Base-by-base conservation (phyloP, 2,113 vertebrate species). In the Podarcis muralis region DNA sequence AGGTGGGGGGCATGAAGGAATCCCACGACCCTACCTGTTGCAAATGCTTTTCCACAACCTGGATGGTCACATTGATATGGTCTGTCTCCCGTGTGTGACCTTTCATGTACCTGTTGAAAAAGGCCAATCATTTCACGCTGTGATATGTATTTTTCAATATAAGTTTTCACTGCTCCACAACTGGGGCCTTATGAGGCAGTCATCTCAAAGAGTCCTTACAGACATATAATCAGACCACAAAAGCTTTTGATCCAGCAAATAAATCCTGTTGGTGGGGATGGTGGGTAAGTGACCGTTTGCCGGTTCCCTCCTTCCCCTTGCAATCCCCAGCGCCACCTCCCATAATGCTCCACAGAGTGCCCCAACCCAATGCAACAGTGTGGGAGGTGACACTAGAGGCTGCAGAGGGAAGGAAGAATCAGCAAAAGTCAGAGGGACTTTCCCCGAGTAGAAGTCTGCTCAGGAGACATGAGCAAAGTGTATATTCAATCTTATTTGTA, bases 61-160 rank as follows among this genome's bases (percentile, higher is more conserved):
- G 96, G 94, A 92, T 98, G 98, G 12, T 99, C 98, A 94, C 99
- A 99, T 87, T 98, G 94, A 91, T 99, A 99, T 0, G 99, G 99
- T 93, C 99, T 98, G 94, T 99, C 98, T 94, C 99, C 99, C 2
- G 99, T 99, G 95, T 99, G 99, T 15, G 98, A 99, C 84, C 99
- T 97, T 92, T 99, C 99, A 30, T 99, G 99, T 23, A 99, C 99
- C 99, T 99, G 94, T 94, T 87, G 88, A 95, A 71, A 88, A 75
- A 94, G 23, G 95, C 71, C n/a, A 87, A 86, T 57, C 59, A 48
- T 78, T 32, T 86, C 72, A 77, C 65, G 6, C 89, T 82, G 77
- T n/a, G 53, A 37, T 84, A 30, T 53, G 81, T 37, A 15, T 87
- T 20, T 68, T 79, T 74, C 77, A 53, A 48, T 5, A 53, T 48